phyloP scores from a whole-genome alignment of 2,113 vertebrate species.

The Solea solea region DNA sequence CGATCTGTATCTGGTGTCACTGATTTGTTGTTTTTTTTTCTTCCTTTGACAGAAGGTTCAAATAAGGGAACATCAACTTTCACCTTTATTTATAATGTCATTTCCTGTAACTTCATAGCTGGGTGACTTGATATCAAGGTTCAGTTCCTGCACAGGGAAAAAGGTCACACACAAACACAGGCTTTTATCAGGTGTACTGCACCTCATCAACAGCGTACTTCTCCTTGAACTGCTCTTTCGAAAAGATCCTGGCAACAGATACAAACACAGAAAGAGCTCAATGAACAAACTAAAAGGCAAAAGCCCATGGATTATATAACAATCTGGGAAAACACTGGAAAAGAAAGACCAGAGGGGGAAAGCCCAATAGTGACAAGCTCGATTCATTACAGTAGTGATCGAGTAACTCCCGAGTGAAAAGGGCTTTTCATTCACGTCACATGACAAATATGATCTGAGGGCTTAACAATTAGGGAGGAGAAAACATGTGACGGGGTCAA shows the following conservation, averaged over 20 bases:
- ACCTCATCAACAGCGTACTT: slow-evolving; percentile 91
- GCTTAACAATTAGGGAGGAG: slow-evolving; percentile 5
- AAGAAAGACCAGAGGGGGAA: not conserved
- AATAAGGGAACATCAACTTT: no score
- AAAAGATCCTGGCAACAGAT: slow-evolving; percentile 86
- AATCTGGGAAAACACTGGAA: not conserved
- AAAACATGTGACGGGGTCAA: not conserved
- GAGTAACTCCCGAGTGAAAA: not conserved
- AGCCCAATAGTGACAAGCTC: not conserved
- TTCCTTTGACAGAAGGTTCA: no score
- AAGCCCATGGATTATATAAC: not conserved
- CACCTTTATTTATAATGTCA: no score
- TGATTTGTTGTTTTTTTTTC: no score
- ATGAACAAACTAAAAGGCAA: not conserved
- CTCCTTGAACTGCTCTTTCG: slow-evolving; percentile 88
- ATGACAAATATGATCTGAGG: not conserved
- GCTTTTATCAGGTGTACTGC: slow-evolving; percentile 71
- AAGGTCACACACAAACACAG: not conserved
- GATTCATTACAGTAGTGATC: not conserved
- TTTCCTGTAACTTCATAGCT: no score
- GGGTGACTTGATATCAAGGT: no score
- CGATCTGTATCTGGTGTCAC: no score
- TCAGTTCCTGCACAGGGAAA: slow-evolving; percentile 17
- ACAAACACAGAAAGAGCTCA: slow-evolving; percentile 7
- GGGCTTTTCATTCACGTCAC: not conserved